These are phyloP conservation scores for Keiferia lycopersicella DNA, from an alignment of 2,888 invertebrate genomes.

Conservation along the genomic window DNA sequence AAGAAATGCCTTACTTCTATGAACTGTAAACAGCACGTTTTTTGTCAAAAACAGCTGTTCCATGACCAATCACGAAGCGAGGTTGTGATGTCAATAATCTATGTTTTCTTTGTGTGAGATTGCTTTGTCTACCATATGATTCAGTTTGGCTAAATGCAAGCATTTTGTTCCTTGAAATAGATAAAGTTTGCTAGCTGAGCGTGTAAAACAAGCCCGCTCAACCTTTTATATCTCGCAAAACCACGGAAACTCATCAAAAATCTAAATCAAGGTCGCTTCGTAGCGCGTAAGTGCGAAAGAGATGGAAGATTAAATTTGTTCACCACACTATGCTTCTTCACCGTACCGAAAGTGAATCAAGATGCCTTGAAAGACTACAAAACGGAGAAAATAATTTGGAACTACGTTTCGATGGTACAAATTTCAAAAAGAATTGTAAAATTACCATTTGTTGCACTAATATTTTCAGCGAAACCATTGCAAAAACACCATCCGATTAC, in stretches of 20 bases:
- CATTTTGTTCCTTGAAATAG: conserved; percentile 32
- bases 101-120: conserved; percentile 53
- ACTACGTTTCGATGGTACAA: neutral
- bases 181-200: conserved; percentile 25
- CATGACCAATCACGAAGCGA: conserved; percentile 58
- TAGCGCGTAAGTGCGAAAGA: conserved; percentile 47
- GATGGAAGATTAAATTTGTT: conserved; percentile 37
- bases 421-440: neutral
- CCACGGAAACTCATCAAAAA: conserved; percentile 34
- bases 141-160: conserved; percentile 40
- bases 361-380: neutral
- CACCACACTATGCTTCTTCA: neutral
- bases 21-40: conserved; percentile 32
- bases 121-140: conserved; percentile 75
- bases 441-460: neutral
- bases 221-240: conserved; percentile 25
- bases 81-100: conserved; percentile 56
- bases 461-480: neutral
- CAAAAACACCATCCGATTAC: neutral
- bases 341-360: neutral
- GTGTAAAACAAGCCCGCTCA: conserved; percentile 32
- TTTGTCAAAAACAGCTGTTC: conserved; percentile 78
- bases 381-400: neutral
- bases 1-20: conserved; percentile 24
- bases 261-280: conserved; percentile 59